Conservation (phyloP, 2,888 invertebrate genomes). For the Rugalucina vietnamica region DNA sequence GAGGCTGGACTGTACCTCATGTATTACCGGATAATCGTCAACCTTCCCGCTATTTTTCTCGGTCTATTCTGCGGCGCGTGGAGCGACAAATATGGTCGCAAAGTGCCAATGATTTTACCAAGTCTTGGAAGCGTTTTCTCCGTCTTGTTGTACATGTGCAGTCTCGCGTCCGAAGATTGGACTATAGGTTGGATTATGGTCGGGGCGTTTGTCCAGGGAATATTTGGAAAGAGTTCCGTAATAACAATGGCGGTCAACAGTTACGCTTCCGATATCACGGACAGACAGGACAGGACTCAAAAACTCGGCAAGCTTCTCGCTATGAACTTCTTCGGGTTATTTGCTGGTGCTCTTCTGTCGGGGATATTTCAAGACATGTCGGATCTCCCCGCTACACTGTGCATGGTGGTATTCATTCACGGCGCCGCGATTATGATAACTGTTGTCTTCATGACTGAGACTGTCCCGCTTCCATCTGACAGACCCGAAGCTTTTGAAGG, state of each 20-base stretch:
- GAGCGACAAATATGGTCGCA: conserved; percentile 82
- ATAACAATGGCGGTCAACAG: conserved; percentile 84
- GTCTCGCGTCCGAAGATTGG: conserved; percentile 61
- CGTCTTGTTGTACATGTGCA: conserved; percentile 78
- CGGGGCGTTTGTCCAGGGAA: conserved; percentile 80
- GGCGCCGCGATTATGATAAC: conserved; percentile 75
- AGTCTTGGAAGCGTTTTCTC: conserved; percentile 81
- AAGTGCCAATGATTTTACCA: conserved; percentile 81
- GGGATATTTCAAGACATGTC: conserved; percentile 76
- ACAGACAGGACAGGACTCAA: conserved; percentile 77
- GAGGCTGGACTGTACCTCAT: conserved; percentile 79
- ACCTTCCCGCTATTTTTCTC: conserved; percentile 81
- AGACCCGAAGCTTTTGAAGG: conserved; percentile 23
- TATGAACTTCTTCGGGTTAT: conserved; percentile 83
- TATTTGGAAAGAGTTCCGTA: conserved; percentile 83
- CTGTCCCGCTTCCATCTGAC: conserved; percentile 56
- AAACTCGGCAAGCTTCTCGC: conserved; percentile 80
- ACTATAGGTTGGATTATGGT: conserved; percentile 75
- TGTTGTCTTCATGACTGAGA: conserved; percentile 75
- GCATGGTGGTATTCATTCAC: conserved; percentile 75
- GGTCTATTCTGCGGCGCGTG: conserved; percentile 83
- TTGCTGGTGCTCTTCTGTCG: conserved; percentile 79
- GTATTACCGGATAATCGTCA: conserved; percentile 81
- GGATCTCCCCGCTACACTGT: conserved; percentile 73
- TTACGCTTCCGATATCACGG: conserved; percentile 81